Percentiles rank a stretch among this genome's conserved stretches.
phyloP scores from a whole-genome alignment of 1,140 invertebrate genomes.

The Matsumurasca onukii region DNA sequence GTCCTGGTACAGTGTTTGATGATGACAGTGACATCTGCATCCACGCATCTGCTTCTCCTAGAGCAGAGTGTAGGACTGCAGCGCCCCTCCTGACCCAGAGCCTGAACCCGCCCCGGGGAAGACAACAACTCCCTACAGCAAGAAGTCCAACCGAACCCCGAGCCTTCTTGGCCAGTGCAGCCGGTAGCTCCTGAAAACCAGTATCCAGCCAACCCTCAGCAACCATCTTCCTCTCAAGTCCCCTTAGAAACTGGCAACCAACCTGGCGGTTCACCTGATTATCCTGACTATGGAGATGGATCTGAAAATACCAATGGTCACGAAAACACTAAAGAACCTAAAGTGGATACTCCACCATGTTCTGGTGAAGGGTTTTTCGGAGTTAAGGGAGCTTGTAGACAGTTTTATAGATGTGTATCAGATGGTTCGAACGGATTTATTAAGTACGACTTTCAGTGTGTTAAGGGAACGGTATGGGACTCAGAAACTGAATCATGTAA shows the following conservation, averaged over 20 bases:
- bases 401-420: slow-evolving; percentile 68
- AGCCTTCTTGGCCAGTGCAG: too few species aligned
- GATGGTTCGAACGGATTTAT: slow-evolving; percentile 56
- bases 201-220: background rate
- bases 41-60: slow-evolving; percentile 60
- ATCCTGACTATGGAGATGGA: background rate
- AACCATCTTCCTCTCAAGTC: background rate
- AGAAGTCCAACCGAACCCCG: too few species aligned
- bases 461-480: slow-evolving; percentile 66
- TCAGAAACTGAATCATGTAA: slow-evolving; percentile 59
- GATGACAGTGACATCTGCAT: slow-evolving; percentile 63
- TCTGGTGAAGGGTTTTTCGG: slow-evolving; percentile 56
- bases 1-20: slow-evolving; percentile 69
- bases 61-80: slow-evolving; percentile 52
- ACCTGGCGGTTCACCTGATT: background rate
- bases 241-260: background rate
- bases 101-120: slow-evolving; percentile 24
- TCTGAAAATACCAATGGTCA: background rate
- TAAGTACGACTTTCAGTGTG: slow-evolving; percentile 63
- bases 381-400: slow-evolving; percentile 60
- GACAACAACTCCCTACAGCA: background rate
- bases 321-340: background rate
- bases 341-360: slow-evolving; percentile 33
- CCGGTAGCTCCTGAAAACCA: background rate
- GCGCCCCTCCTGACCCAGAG: slow-evolving; percentile 28